Percentiles rank a stretch among this genome's conserved stretches.
Evolutionary conservation across 1,140 invertebrate species (phyloP).

Genomic region (Plectus sambesii): DNA sequence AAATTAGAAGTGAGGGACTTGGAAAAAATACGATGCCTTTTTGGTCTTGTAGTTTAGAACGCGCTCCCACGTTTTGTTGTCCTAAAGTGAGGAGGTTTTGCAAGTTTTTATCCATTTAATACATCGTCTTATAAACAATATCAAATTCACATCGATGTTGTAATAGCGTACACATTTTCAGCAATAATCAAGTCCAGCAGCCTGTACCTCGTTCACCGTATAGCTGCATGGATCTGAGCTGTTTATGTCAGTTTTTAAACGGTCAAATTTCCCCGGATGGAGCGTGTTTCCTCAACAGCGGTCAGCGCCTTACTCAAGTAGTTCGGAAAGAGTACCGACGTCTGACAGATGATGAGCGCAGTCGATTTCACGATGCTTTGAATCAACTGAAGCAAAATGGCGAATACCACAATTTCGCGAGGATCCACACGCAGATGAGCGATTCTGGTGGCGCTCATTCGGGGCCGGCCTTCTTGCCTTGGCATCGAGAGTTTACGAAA

Average conservation of each 20-base stretch:
- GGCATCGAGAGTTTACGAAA: constrained; percentile 26
- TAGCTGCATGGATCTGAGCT: constrained; percentile 25
- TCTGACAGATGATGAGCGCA: constrained; percentile 38
- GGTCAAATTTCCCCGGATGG: constrained; percentile 29
- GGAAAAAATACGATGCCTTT: too few relatives aligned
- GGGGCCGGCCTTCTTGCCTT: constrained; percentile 27
- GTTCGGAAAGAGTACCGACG: constrained; percentile 44
- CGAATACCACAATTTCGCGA: constrained; percentile 25
- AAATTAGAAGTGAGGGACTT: too few relatives aligned
- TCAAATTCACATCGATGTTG: too few relatives aligned
- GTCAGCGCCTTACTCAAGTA: constrained; percentile 19
- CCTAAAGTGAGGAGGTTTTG: too few relatives aligned
- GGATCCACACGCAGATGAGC: constrained; percentile 22
- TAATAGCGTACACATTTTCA: too few relatives aligned
- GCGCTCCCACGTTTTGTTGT: too few relatives aligned
- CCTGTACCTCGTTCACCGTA: too few relatives aligned
- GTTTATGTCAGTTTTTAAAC: constrained; percentile 23
- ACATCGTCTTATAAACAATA: too few relatives aligned
- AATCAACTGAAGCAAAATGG: constrained; percentile 36
- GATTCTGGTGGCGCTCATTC: constrained; percentile 25
- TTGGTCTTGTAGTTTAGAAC: too few relatives aligned
- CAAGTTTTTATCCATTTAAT: too few relatives aligned
- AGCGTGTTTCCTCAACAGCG: constrained; percentile 24
- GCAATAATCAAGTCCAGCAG: too few relatives aligned
- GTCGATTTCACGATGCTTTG: constrained; percentile 38